Evolutionary conservation across 2,113 vertebrate genomes (phyloP), one percentile per base, ranked within the genome.

Genomic region (Hypanus sabinus): DNA sequence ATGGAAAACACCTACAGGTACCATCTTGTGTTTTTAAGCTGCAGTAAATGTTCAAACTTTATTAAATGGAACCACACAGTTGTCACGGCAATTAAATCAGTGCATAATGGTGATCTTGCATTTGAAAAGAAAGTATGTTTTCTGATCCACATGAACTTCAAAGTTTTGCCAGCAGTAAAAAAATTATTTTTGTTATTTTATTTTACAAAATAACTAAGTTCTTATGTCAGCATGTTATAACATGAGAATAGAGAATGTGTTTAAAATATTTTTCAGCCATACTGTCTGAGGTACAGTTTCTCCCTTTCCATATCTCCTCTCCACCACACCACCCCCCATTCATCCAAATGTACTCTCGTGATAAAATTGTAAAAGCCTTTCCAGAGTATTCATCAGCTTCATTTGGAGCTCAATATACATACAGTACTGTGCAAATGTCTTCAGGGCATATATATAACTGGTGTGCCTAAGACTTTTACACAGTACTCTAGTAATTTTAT

Each of bases 1-100:
- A 94, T 99, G 98, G 98, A 98, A 96, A 95, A 97, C 97, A 77
- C 95, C 97, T 0, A 98, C 98, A 98, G 98, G 99, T 99, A 97
- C 92, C 33, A 70, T 18, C 75, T 75, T 75, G 11, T 55, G 10
- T 93, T 30, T 93, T 73, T 75, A 14, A 55, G 73, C 12, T 24
- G 68, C 38, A 62, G 12, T 88, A 10, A 57, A 88, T n/a, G 12
- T 36, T 90, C 11, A 7, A 38, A 36, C 3, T 71, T 24, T 90
- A 33, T 90, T 90, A 90, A 60, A 11, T 60, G 22, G 24, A 30
- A 10, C 12, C 27, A 46, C 83, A 87, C 9, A 24, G 57, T 87
- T 60, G 27, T 57, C 46, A 87, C 4, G 12, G 27, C 22, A 24
- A 30, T 87, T 24, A 11, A 3, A 12, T 10, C 57, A 60, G 12